Conservation (phyloP, 2,888 invertebrate species). For the Drosophila formosana region DNA sequence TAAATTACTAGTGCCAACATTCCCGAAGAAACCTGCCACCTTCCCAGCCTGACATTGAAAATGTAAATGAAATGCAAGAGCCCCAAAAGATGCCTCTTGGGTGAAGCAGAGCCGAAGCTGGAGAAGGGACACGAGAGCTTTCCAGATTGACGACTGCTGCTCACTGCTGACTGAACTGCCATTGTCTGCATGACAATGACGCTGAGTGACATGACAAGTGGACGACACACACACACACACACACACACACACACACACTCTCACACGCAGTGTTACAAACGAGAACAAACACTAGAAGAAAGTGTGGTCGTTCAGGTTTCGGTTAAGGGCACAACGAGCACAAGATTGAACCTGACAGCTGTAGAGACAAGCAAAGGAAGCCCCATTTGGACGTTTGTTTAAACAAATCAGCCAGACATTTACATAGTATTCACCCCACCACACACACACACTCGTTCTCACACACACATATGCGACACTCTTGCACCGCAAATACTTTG, state of each 20-base stretch:
- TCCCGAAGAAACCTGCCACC: background rate
- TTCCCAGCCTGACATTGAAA: constrained; percentile 50
- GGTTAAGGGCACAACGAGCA: constrained; percentile 52
- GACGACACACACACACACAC: constrained; percentile 60
- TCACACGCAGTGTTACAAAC: constrained; percentile 51
- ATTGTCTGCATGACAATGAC: constrained; percentile 76
- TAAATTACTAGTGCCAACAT: constrained; percentile 72
- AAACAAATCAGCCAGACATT: constrained; percentile 64
- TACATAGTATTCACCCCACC: constrained; percentile 35
- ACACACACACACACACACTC: constrained; percentile 23
- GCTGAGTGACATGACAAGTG: constrained; percentile 79
- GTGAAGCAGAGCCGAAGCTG: background rate
- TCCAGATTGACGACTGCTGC: constrained; percentile 48
- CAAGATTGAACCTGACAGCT: constrained; percentile 74
- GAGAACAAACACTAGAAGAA: constrained; percentile 64
- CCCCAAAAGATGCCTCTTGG: constrained; percentile 20
- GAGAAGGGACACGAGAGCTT: background rate
- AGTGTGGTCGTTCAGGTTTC: constrained; percentile 53
- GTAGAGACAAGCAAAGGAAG: constrained; percentile 62
- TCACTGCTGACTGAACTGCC: constrained; percentile 40
- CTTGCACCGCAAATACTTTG: constrained; percentile 52
- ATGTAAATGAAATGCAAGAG: constrained; percentile 61
- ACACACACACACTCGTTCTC: constrained; percentile 26
- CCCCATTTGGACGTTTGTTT: constrained; percentile 47
- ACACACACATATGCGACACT: constrained; percentile 16